Evolutionary conservation across 1,140 invertebrate genomes (phyloP).

Genomic region (Globodera rostochiensis): DNA sequence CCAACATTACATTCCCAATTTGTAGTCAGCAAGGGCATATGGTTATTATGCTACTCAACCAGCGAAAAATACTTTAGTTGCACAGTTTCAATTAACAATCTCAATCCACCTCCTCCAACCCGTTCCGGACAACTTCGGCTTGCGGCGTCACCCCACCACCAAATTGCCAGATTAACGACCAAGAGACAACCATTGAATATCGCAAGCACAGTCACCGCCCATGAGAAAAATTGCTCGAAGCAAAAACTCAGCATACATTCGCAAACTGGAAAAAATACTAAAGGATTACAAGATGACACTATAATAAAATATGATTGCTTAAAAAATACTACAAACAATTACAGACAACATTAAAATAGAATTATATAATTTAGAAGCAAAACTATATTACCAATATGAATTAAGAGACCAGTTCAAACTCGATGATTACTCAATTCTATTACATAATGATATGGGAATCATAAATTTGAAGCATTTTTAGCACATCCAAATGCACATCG

Average conservation of each 20-base stretch:
- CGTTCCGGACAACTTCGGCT: background rate
- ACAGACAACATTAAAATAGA: background rate
- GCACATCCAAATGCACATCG: conserved; percentile 27
- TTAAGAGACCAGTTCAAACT: too few species aligned
- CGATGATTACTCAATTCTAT: background rate
- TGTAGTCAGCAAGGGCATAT: too few species aligned
- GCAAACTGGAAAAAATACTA: background rate
- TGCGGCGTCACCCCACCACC: background rate
- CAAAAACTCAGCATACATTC: too few species aligned
- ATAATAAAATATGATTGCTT: background rate
- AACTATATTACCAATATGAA: too few species aligned
- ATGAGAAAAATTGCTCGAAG: conserved; percentile 4
- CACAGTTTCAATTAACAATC: background rate
- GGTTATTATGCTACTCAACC: too few species aligned
- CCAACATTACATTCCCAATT: background rate
- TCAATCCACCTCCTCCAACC: background rate
- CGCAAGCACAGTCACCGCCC: background rate
- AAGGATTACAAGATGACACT: background rate
- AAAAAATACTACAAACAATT: conserved; percentile 6
- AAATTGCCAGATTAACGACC: background rate
- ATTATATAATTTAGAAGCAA: too few species aligned
- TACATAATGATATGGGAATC: background rate
- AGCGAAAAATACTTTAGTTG: too few species aligned
- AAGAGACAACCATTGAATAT: background rate
- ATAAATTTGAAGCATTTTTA: conserved; percentile 29